Base-by-base conservation (phyloP, 64 coral and sea anemone genomes). In the Porites lutea region DNA sequence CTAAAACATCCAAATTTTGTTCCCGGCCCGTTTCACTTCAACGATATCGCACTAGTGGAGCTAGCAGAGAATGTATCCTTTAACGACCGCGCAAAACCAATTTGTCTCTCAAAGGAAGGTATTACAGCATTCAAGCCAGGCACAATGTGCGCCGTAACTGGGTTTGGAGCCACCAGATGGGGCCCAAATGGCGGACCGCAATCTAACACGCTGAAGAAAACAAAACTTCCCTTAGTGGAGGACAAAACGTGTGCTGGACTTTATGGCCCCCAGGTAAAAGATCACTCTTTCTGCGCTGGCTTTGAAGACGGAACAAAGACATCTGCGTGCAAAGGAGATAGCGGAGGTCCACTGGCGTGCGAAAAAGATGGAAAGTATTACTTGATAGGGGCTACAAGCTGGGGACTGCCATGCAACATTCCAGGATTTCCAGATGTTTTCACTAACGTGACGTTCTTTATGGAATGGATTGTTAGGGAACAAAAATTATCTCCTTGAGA, bases 271-370 rank as follows among this genome's bases (percentile, higher is more conserved):
- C 27, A 37, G 27, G 27, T 37, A 37, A 37, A 37, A 37, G 27
- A 37, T 37, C 27, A 37, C 27, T 7, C 7, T 69, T 12, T 88
- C 2, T 88, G 86, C 19, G 86, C 71, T 3, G 86, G 69, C 22
- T 60, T 59, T 15, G 68, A 55, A 13, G 6, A 55, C 27, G 54
- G 86, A 43, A 37, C 27, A 1, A 48, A 48, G 8, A 57, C 46
- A 8, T 69, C 74, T 72, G 12, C 86, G 4, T 75, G 86, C n/a
- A 69, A 88, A 22, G 86, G 86, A 75, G 86, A 88, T 59, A 59
- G 21, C 14, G 86, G 86, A 75, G 86, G 86, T 6, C 86, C 86
- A 27, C 48, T 88, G 86, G 86, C 61, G 21, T 75, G 86, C 52
- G 12, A 70, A 18, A 16, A 88, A 11, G 8, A 37, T 37, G 86